A percentile compares a stretch with the other conserved stretches of the same genome.
phyloP scores from a whole-genome alignment of 2,113 vertebrate genomes.

The Anseranas semipalmata region DNA sequence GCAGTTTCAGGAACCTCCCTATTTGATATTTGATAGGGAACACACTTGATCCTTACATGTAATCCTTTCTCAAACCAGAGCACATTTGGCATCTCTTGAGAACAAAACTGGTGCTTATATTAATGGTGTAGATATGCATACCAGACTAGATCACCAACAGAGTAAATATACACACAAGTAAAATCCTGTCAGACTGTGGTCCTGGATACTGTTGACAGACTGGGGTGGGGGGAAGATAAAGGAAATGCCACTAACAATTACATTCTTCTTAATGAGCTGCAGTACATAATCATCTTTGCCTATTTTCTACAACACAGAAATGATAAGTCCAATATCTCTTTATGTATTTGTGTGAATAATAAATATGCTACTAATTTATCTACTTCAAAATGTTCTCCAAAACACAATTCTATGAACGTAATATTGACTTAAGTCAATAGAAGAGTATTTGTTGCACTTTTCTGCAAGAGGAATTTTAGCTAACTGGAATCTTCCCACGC shows the following conservation, averaged over 20 bases:
- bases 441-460: neutral
- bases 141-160: neutral
- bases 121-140: neutral
- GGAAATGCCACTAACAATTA: neutral
- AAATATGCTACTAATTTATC: neutral
- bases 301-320: neutral
- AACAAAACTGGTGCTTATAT: neutral
- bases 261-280: neutral
- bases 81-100: neutral
- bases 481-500: neutral
- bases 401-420: neutral
- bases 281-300: neutral
- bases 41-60: neutral
- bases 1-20: neutral
- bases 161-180: neutral
- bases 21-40: neutral
- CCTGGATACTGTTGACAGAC: neutral
- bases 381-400: neutral
- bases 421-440: accelerated
- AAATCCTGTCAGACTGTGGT: neutral
- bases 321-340: neutral
- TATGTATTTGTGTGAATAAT: neutral
- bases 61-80: neutral
- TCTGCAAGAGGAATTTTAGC: neutral
- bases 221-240: neutral